These are phyloP conservation scores for Sebastes vulpes DNA, from an alignment of 2,797 vertebrate species.

Conservation along the genomic window DNA sequence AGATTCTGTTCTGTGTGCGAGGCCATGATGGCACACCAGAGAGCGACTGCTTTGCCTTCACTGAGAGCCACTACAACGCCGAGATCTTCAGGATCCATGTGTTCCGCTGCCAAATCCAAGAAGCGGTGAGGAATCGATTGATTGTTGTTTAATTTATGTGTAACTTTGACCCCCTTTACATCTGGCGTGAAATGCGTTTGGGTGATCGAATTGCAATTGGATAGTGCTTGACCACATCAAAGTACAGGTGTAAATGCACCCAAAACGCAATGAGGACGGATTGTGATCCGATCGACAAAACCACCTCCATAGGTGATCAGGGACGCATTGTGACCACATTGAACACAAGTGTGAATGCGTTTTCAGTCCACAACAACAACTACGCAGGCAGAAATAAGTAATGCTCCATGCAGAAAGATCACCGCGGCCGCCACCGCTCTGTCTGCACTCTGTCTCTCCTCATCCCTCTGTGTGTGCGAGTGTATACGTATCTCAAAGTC, in stretches of 20 bases:
- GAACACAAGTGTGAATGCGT: too few species aligned
- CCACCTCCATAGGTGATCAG: too few species aligned
- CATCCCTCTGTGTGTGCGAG: too few species aligned
- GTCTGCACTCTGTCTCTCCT: too few species aligned
- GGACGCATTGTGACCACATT: too few species aligned
- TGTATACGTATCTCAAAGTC: too few species aligned
- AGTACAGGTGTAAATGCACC: not conserved
- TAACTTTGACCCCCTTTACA: not conserved
- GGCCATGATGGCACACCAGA: constrained; percentile 96
- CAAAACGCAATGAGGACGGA: not conserved
- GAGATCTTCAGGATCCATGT: constrained; percentile 99
- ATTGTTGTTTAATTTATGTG: not conserved
- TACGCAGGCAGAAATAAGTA: too few species aligned
- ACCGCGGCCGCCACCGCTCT: too few species aligned
- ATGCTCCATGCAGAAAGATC: too few species aligned
- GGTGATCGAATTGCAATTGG: not conserved
- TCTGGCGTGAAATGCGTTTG: not conserved
- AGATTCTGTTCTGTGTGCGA: constrained; percentile 98
- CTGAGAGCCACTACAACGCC: constrained; percentile 97
- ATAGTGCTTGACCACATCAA: not conserved
- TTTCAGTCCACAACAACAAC: too few species aligned
- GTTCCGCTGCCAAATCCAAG: constrained; percentile 98
- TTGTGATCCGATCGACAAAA: not conserved
- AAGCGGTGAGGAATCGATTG: constrained; percentile 90
- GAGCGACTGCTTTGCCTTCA: constrained; percentile 99